These are phyloP conservation scores for Lepeophtheirus nordmannii DNA, from an alignment of 2,888 invertebrate genomes.

Conservation along the genomic window DNA sequence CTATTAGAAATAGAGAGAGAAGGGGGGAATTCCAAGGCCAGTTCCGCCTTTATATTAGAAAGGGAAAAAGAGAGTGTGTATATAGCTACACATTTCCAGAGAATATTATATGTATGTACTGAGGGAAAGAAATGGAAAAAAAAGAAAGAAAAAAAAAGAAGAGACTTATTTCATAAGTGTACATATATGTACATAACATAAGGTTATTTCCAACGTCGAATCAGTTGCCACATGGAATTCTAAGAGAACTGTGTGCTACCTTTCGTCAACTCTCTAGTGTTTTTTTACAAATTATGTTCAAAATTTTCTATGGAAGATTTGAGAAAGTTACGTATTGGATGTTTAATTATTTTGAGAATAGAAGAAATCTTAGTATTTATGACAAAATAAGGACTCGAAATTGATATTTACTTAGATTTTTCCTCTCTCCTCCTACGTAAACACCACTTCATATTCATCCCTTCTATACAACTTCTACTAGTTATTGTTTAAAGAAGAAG, in stretches of 20 bases:
- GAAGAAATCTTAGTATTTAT: background rate
- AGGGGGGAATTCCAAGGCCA: no score
- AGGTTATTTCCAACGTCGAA: background rate
- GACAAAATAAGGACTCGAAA: conserved; percentile 8
- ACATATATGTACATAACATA: background rate
- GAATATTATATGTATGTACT: no score
- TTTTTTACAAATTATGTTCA: background rate
- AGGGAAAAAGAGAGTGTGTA: no score
- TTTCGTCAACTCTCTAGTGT: background rate
- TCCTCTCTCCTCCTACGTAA: background rate
- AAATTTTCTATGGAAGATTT: no score
- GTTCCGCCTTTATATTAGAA: no score
- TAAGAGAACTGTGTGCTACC: background rate
- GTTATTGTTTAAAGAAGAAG: no score
- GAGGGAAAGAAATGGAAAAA: background rate
- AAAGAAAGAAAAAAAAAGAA: background rate
- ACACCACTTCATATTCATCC: background rate
- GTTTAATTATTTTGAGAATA: background rate
- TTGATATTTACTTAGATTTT: background rate
- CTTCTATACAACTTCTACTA: no score
- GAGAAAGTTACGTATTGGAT: no score
- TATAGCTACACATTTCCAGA: no score
- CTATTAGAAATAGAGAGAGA: no score
- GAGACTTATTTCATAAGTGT: background rate
- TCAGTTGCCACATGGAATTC: conserved; percentile 1